These are phyloP conservation scores for Aramus guarauna DNA, from an alignment of 2,113 vertebrate genomes.

Conservation along the genomic window DNA sequence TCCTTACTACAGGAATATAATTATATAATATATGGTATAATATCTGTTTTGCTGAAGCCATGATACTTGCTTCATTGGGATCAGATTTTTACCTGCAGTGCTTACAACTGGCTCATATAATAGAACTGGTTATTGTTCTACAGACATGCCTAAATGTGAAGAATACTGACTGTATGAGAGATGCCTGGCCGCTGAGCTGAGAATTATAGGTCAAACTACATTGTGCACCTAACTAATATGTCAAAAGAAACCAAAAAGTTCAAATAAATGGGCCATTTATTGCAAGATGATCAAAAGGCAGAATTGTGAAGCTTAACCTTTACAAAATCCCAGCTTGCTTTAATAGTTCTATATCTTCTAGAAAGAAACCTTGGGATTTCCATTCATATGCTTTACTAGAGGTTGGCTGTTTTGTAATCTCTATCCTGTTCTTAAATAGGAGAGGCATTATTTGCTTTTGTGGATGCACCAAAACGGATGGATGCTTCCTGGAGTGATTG, in stretches of 20 bases:
- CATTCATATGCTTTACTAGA: background rate
- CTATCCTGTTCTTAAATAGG: background rate
- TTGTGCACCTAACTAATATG: background rate
- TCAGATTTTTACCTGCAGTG: background rate
- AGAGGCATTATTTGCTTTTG: background rate
- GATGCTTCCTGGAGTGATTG: background rate
- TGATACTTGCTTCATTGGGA: rapidly evolving
- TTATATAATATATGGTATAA: background rate
- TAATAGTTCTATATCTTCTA: background rate
- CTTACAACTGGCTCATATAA: background rate
- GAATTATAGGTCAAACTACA: background rate
- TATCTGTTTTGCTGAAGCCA: background rate
- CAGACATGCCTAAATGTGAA: background rate
- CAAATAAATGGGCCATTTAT: background rate
- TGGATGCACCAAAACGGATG: background rate
- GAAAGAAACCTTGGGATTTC: background rate
- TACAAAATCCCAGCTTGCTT: background rate
- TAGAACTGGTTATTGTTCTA: background rate
- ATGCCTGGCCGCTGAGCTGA: background rate
- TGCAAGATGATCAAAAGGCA: background rate
- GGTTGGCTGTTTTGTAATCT: background rate
- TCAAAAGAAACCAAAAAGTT: background rate
- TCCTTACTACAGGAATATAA: background rate
- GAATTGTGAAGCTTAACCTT: background rate
- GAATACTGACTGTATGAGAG: background rate